phyloP scores from a whole-genome alignment of 2,113 vertebrate species.

The Thalassoma bifasciatum region DNA sequence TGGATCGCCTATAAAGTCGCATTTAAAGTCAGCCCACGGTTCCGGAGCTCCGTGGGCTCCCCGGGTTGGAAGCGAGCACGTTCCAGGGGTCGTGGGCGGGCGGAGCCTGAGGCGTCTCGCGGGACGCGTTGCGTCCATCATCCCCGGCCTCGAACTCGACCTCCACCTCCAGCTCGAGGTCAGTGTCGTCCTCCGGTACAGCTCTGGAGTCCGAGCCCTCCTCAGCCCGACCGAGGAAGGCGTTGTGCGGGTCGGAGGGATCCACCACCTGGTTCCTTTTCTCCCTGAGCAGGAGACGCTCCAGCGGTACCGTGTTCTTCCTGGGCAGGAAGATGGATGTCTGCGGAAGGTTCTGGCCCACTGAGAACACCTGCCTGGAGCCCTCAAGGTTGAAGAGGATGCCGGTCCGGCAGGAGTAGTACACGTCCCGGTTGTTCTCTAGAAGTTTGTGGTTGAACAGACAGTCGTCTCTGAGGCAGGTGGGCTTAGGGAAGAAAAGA shows the following conservation, averaged over 20 bases:
- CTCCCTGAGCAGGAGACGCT: slow-evolving; percentile 87
- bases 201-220: slow-evolving; percentile 85
- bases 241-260: slow-evolving; percentile 76
- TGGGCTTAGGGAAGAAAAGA: slow-evolving; percentile 76
- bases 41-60: slow-evolving; percentile 80
- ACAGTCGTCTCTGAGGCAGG: slow-evolving; percentile 89
- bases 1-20: too few species aligned
- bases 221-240: slow-evolving; percentile 52
- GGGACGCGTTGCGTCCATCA: slow-evolving; percentile 73
- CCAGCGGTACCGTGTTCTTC: slow-evolving; percentile 88
- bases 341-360: slow-evolving; percentile 87
- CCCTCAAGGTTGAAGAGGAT: slow-evolving; percentile 92
- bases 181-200: slow-evolving; percentile 74
- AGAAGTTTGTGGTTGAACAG: slow-evolving; percentile 87
- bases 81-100: slow-evolving; percentile 85
- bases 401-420: slow-evolving; percentile 87
- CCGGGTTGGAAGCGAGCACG: slow-evolving; percentile 73
- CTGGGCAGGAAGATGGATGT: slow-evolving; percentile 89
- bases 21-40: slow-evolving; percentile 50
- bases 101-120: slow-evolving; percentile 75
- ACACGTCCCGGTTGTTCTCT: slow-evolving; percentile 93
- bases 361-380: slow-evolving; percentile 83
- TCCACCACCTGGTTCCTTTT: slow-evolving; percentile 84
- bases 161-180: slow-evolving; percentile 68
- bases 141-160: slow-evolving; percentile 64